These are phyloP conservation scores for Eupithecia pulchellata DNA, from an alignment of 2,888 invertebrate species.

Conservation along the genomic window DNA sequence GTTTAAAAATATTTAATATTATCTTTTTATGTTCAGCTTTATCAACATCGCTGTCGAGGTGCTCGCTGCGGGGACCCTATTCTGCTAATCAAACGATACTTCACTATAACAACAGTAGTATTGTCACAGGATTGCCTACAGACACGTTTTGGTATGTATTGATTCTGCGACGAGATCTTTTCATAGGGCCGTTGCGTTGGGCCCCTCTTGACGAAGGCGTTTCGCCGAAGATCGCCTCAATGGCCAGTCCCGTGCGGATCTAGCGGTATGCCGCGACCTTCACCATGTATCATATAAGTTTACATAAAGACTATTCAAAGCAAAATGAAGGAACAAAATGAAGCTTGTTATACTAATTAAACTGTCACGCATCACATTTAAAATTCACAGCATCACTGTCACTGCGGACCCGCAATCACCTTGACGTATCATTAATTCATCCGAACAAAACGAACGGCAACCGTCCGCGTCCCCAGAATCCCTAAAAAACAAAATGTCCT, in stretches of 20 bases:
- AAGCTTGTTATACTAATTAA: conserved; percentile 27
- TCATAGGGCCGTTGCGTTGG: no score
- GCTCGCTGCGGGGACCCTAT: neutral
- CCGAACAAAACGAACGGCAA: conserved; percentile 39
- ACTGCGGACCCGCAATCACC: conserved; percentile 38
- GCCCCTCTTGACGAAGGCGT: neutral
- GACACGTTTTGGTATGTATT: neutral
- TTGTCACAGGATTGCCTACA: neutral
- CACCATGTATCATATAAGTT: neutral
- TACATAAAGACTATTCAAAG: neutral
- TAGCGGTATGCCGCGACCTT: neutral
- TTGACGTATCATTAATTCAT: conserved; percentile 44
- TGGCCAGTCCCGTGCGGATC: neutral
- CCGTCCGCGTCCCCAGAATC: conserved; percentile 35
- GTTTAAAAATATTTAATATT: no score
- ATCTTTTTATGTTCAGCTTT: conserved; percentile 2
- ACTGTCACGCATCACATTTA: conserved; percentile 37
- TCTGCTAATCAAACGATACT: neutral
- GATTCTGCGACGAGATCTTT: neutral
- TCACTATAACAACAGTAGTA: neutral
- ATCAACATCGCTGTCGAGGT: neutral
- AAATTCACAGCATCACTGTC: conserved; percentile 36
- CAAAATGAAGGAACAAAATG: conserved; percentile 1
- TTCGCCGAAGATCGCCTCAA: neutral
- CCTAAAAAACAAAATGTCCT: conserved; percentile 35